Evolutionary conservation across 2,113 vertebrate species (phyloP).

Genomic region (Zosterops lateralis): DNA sequence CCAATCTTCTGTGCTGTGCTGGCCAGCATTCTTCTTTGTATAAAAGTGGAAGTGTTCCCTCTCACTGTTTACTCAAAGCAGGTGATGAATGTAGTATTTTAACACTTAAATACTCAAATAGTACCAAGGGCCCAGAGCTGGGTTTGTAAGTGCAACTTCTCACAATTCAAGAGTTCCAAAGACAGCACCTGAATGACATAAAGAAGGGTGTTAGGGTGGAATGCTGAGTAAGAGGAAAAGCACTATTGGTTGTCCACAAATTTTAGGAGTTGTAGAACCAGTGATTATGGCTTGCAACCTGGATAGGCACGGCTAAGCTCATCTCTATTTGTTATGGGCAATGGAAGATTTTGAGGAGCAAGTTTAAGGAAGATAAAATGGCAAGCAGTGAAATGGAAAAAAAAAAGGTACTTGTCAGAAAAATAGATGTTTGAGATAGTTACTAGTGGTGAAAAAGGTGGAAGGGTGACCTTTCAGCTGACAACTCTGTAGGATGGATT

Average conservation of each 20-base stretch:
- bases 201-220: neutral
- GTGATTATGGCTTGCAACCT: neutral
- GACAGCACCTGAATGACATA: neutral
- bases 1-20: neutral
- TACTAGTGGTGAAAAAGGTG: neutral
- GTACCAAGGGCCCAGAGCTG: neutral
- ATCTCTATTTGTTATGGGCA: neutral
- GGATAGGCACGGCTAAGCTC: neutral
- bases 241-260: neutral
- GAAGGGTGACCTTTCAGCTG: slow-evolving; percentile 1
- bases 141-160: neutral
- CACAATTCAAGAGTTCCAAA: neutral
- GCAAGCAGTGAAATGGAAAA: neutral
- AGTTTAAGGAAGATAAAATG: neutral
- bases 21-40: neutral
- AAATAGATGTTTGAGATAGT: neutral
- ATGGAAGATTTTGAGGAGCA: neutral
- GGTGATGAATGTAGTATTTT: neutral
- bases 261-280: neutral
- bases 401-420: neutral
- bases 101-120: neutral
- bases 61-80: neutral
- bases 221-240: neutral
- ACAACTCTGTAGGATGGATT: neutral
- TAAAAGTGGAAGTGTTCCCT: neutral